Conservation (phyloP, 2,797 vertebrate genomes). For the Sibirionetta formosa region DNA sequence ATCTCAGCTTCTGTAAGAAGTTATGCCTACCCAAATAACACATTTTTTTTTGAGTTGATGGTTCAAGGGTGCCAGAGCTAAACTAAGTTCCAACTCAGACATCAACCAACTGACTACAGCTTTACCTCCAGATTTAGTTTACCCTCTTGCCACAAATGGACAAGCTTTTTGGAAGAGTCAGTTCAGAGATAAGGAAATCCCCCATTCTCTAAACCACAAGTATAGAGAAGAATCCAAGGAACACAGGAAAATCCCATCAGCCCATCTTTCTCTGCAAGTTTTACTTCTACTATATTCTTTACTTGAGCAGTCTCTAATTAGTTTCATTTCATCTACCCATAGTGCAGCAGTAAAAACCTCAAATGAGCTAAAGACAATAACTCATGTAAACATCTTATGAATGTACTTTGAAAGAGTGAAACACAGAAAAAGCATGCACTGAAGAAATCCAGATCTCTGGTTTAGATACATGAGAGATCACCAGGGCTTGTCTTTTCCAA, state of each 20-base stretch:
- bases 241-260: neutral
- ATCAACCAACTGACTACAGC: neutral
- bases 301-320: neutral
- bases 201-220: neutral
- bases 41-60: neutral
- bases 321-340: neutral
- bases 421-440: neutral
- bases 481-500: neutral
- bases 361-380: neutral
- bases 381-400: neutral
- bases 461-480: neutral
- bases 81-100: neutral
- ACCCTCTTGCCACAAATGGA: neutral
- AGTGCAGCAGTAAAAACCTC: neutral
- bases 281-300: neutral
- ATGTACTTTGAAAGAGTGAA: neutral
- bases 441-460: constrained; percentile 10
- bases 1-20: neutral
- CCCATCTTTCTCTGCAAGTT: neutral
- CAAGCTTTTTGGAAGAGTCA: neutral
- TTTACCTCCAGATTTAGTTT: neutral
- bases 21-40: neutral
- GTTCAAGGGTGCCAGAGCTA: neutral
- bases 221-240: neutral
- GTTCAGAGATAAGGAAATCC: neutral